Conservation (phyloP, 2,797 vertebrate genomes). For the Phoeniculus purpureus region DNA sequence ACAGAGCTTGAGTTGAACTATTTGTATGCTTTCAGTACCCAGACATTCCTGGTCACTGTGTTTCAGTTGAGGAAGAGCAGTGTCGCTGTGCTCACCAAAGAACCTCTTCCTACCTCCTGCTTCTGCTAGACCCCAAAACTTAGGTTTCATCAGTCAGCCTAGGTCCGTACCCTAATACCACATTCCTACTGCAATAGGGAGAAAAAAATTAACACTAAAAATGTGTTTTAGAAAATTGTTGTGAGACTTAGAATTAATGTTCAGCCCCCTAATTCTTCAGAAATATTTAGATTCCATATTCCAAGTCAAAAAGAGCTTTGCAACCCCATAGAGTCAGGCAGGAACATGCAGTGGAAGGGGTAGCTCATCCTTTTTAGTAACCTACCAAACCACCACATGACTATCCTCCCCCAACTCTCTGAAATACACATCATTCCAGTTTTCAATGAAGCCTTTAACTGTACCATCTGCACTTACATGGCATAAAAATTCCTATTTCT, state of each 20-base stretch:
- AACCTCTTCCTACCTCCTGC: not conserved
- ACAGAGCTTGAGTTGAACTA: not conserved
- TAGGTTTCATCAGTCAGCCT: not conserved
- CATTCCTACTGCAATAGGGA: not conserved
- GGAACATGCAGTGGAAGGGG: not conserved
- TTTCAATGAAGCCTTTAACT: not conserved
- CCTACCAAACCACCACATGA: not conserved
- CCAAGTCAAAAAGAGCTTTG: fast-evolving
- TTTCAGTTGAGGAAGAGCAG: not conserved
- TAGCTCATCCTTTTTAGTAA: not conserved
- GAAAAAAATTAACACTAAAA: not conserved
- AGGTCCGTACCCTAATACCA: not conserved
- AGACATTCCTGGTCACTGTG: fast-evolving
- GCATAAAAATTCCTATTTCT: not conserved
- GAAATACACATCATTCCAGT: not conserved
- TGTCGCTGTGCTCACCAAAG: not conserved
- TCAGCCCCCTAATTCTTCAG: not conserved
- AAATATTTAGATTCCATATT: not conserved
- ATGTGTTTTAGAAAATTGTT: too few species aligned
- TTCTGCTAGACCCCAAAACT: not conserved
- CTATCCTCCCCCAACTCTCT: not conserved
- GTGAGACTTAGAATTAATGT: not conserved
- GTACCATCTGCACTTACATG: not conserved
- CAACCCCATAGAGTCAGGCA: not conserved
- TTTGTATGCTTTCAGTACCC: not conserved